phyloP scores from a whole-genome alignment of 1,140 invertebrate genomes.

The Bombus difficillimus region DNA sequence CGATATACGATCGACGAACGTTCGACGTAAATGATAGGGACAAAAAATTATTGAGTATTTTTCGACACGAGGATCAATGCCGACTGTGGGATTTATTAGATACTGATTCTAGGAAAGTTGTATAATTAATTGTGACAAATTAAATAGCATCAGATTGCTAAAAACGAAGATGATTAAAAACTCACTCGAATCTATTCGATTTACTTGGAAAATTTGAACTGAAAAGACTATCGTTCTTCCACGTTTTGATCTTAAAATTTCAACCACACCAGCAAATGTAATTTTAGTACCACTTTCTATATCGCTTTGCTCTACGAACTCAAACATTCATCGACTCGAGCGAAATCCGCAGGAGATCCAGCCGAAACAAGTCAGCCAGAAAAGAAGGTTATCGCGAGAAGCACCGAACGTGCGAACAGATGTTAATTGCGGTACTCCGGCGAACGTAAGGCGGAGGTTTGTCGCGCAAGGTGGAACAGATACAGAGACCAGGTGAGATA shows the following conservation, averaged over 20 bases:
- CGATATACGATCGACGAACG: background rate
- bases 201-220: background rate
- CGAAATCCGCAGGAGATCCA: background rate
- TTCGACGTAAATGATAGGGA: background rate
- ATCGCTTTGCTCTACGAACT: background rate
- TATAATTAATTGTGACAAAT: too few species aligned
- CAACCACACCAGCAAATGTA: background rate
- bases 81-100: too few species aligned
- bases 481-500: background rate
- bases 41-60: too few species aligned
- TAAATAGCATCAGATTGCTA: too few species aligned
- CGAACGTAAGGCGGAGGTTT: background rate
- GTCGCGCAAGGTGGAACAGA: background rate
- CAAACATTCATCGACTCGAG: background rate
- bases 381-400: background rate
- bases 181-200: background rate
- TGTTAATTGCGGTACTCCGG: conserved; percentile 28
- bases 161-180: background rate
- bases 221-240: background rate
- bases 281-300: background rate
- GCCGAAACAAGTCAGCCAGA: too few species aligned
- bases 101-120: too few species aligned
- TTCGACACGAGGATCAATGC: too few species aligned
- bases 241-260: background rate
- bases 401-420: background rate